Percentiles rank a stretch among this genome's conserved stretches.
Conservation (phyloP, 2,888 invertebrate species). For the Netelia inedita region DNA sequence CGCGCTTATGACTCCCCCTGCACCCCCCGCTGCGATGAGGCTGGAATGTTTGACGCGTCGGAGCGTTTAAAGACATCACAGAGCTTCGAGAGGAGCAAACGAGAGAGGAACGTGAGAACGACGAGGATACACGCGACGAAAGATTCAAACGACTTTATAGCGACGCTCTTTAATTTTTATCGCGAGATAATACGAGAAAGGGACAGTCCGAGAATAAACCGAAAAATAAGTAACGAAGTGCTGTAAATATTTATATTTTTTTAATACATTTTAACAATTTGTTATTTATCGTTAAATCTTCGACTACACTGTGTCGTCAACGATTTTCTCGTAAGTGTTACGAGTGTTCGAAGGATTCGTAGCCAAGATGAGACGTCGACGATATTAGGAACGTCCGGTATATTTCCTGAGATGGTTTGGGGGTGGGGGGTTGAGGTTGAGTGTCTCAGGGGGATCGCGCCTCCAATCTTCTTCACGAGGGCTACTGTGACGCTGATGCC, state of each 20-base stretch:
- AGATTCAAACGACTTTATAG: neutral
- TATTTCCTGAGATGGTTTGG: slow-evolving; percentile 55
- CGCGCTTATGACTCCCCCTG: neutral
- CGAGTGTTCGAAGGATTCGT: slow-evolving; percentile 10
- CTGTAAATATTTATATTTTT: too few relatives aligned
- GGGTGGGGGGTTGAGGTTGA: neutral
- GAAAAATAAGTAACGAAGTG: too few relatives aligned
- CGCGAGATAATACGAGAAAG: neutral
- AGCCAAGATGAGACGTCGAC: slow-evolving; percentile 28
- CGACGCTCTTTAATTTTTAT: neutral
- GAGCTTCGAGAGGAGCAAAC: slow-evolving; percentile 17
- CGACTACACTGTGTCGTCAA: slow-evolving; percentile 9
- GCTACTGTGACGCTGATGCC: slow-evolving; percentile 21
- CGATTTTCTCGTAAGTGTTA: slow-evolving; percentile 13
- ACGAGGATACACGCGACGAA: neutral
- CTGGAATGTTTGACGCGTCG: slow-evolving; percentile 30
- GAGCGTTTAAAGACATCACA: slow-evolving; percentile 64
- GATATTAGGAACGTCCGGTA: slow-evolving; percentile 65
- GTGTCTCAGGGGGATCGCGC: slow-evolving; percentile 61
- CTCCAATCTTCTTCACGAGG: slow-evolving; percentile 63
- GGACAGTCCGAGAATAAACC: neutral
- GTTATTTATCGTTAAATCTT: slow-evolving; percentile 12
- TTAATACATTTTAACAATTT: too few relatives aligned
- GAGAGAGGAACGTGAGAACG: neutral
- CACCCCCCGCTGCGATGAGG: slow-evolving; percentile 31